Evolutionary conservation across 2,113 vertebrate genomes (phyloP), one percentile per base, ranked within the genome.

Genomic region (Callionymus lyra): DNA sequence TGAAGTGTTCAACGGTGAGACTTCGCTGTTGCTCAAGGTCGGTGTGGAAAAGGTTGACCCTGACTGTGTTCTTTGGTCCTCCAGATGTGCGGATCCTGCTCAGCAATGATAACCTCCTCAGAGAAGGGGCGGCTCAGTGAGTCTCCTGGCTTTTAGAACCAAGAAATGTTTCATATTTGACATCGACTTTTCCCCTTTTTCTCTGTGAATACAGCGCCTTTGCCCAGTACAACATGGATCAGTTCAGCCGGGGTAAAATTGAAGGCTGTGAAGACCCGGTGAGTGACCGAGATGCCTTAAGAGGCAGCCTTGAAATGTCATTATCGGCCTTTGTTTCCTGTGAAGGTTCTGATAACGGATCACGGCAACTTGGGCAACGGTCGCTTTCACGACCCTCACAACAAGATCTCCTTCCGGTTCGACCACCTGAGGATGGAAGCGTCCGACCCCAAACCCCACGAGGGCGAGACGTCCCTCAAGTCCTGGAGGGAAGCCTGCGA

Each of bases 181-280:
- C 21, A 27, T 4, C 21, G 8, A 27, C 21, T 27, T 27, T 27
- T 27, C 8, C 21, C n/a, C 21, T 27, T 27, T 27, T 27, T 27
- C 21, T 27, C n/a, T n/a, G n/a, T 63, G 42, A 38, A 66, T 72
- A 34, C 55, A 98, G 94, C 81, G 92, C 94, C 38, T 98, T 98
- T 89, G 94, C 94, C 82, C 93, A 98, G 74, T 98, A 98, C 83
- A 98, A 98, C 76, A 84, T 98, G 93, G 94, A 98, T 86, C 94
- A 98, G 76, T 98, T 98, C 81, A 95, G 92, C 58, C 94, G 94
- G 66, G 92, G 92, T 64, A 97, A 95, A 86, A 74, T 96, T 56
- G 92, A 96, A 46, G 90, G 91, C 76, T 90, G 88, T 1, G 94
- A 98, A n/a, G 94, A 98, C 65, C 90, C 89, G 86, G 94, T 97